Percentiles rank a stretch among this genome's conserved stretches.
phyloP scores from a whole-genome alignment of 2,888 invertebrate genomes.

The Alitta virens region DNA sequence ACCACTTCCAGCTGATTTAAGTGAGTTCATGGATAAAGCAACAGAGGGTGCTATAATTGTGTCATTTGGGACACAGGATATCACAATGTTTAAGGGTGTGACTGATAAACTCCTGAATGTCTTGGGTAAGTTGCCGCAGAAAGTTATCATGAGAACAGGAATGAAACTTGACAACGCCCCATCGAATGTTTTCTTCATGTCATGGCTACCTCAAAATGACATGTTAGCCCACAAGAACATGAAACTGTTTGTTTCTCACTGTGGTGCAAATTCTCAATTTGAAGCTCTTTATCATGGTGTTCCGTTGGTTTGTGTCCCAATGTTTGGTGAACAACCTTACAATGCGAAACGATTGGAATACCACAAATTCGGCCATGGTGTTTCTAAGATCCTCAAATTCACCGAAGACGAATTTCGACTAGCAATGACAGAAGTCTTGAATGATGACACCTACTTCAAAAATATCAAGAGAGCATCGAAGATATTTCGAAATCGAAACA shows the following conservation, averaged over 20 bases:
- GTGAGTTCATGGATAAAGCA: no score
- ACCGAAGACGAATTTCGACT: neutral
- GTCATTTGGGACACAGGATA: no score
- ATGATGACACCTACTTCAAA: no score
- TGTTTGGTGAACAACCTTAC: slow-evolving; percentile 10
- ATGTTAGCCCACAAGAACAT: slow-evolving; percentile 3
- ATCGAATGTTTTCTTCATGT: slow-evolving; percentile 1
- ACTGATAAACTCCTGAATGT: no score
- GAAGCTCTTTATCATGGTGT: slow-evolving; percentile 12
- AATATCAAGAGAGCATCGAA: no score
- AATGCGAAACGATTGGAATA: neutral
- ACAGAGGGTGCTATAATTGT: no score
- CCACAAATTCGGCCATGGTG: neutral
- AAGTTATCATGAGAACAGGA: neutral
- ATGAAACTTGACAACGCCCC: neutral
- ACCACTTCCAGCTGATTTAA: slow-evolving; percentile 18
- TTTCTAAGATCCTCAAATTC: neutral
- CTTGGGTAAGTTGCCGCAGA: no score
- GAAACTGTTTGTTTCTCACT: slow-evolving; percentile 9
- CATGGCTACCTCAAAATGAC: slow-evolving; percentile 18
- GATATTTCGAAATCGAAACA: no score
- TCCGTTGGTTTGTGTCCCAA: slow-evolving; percentile 9
- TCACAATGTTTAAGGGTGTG: no score
- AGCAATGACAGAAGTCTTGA: no score
- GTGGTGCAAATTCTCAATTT: slow-evolving; percentile 7